Conservation (phyloP, 2,888 invertebrate genomes). For the Bembecia ichneumoniformis region DNA sequence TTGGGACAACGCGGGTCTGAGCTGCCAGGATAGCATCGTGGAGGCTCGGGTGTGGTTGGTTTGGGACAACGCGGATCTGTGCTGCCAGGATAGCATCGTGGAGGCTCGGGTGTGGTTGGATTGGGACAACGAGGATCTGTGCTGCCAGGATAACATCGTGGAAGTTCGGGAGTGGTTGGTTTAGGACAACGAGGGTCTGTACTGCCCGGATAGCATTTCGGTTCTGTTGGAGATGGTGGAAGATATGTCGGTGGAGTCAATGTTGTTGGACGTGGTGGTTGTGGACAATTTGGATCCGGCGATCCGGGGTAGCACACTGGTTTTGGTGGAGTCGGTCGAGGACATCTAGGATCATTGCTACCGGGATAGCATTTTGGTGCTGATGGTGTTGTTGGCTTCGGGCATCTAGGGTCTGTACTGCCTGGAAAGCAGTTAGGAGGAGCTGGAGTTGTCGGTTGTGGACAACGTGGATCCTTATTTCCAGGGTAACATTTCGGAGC, state of each 20-base stretch:
- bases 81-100: conserved; percentile 24
- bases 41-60: conserved; percentile 19
- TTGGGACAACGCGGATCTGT: conserved; percentile 32
- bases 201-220: conserved; percentile 21
- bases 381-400: conserved; percentile 8
- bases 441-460: conserved; percentile 14
- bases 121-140: conserved; percentile 30
- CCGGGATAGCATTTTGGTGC: conserved; percentile 32
- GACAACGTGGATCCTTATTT: conserved; percentile 26
- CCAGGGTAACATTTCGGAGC: conserved; percentile 21
- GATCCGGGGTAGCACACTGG: conserved; percentile 13
- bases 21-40: conserved; percentile 30
- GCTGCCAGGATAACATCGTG: conserved; percentile 21
- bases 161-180: conserved; percentile 18
- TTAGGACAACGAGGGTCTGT: conserved; percentile 30
- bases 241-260: conserved; percentile 2
- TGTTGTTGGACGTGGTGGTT: conserved; percentile 12
- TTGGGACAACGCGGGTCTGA: conserved; percentile 32
- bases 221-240: conserved; percentile 11
- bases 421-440: conserved; percentile 30
- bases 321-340: conserved; percentile 19
- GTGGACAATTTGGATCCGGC: conserved; percentile 12
- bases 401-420: conserved; percentile 20
- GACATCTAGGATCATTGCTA: conserved; percentile 25
- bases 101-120: conserved; percentile 22